Conservation (phyloP, 2,113 vertebrate species). For the Paraplagusia blochii region DNA sequence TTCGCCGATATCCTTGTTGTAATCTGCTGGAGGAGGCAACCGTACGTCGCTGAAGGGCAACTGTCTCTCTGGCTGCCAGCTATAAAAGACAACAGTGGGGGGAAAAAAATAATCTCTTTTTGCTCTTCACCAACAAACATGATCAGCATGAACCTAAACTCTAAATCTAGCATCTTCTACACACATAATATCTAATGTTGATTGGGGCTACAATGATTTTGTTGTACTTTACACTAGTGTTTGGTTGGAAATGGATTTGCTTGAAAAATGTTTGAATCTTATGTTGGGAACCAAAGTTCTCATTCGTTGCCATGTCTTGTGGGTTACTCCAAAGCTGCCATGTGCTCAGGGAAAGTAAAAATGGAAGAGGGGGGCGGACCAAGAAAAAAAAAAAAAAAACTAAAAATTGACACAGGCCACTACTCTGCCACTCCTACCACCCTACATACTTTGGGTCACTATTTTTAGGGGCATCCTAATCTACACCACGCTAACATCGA, state of each 20-base stretch:
- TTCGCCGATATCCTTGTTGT: slow-evolving; percentile 86
- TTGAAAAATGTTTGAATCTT: not conserved
- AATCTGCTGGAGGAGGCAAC: slow-evolving; percentile 85
- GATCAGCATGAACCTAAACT: too few species aligned
- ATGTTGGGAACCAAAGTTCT: not conserved
- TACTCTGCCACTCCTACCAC: slow-evolving; percentile 35
- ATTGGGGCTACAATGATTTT: too few species aligned
- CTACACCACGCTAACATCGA: slow-evolving; percentile 14
- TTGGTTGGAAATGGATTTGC: too few species aligned
- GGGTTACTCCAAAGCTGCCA: slow-evolving; percentile 1
- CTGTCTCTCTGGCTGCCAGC: slow-evolving; percentile 91
- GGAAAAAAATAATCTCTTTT: slow-evolving; percentile 6
- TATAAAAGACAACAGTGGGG: slow-evolving; percentile 37
- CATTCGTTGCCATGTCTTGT: slow-evolving; percentile 16
- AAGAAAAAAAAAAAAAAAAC: slow-evolving; percentile 37
- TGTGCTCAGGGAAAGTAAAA: slow-evolving; percentile 47
- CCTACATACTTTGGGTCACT: slow-evolving; percentile 62
- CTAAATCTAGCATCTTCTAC: too few species aligned
- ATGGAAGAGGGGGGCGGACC: slow-evolving; percentile 17
- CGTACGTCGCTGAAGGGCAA: slow-evolving; percentile 89
- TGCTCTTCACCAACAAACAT: not conserved
- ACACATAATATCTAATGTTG: too few species aligned
- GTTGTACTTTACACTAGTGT: too few species aligned
- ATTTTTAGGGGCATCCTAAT: slow-evolving; percentile 68
- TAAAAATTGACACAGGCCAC: slow-evolving; percentile 54